Base-by-base conservation (phyloP, 1,140 invertebrate genomes). In the Halesus radiatus region DNA sequence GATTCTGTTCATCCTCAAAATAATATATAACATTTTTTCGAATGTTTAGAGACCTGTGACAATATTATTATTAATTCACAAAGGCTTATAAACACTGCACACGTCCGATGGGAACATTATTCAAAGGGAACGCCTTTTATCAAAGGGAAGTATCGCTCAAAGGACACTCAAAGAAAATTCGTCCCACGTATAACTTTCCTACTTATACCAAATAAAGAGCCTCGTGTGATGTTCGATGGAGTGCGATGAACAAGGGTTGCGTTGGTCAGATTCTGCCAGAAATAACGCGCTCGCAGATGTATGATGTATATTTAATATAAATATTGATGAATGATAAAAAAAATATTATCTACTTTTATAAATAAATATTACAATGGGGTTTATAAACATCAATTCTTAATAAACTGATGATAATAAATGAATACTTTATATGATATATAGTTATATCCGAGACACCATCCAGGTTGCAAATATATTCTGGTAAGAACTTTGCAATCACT, bases 61-160 rank as follows among this genome's bases (percentile, higher is more conserved):
- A 26, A 66, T 3, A 45, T 45, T 45, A 45, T 45, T 45, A 45
- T 45, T 66, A 66, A 66, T 66, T 29, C 62, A 32, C 62, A 26
- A 66, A 66, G 62, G 29, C n/a, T 66, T 66, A 66, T 66, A 66
- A 66, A 66, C 29, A 66, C 29, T 29, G 53, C 3, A 52, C 68
- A 72, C 68, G 22, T 72, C 54, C 18, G 50, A 22, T 4, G 23
- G 68, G 50, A 26, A 72, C 8, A 53, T 52, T 53, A 66, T 26
- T 72, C 72, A 75, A 75, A 75, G 29, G 32, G 18, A 53, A 54
- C 70, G 50, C 52, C 53, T 53, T 74, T 54, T 72, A 73, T 75
- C 72, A 75, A 75, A 75, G 72, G 72, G 53, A 7, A 3, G 10
- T 23, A 53, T 20, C 22, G 68, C n/a, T 72, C 68, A 72, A 72